phyloP scores from a whole-genome alignment of 2,113 vertebrate genomes.

The Taxidea taxus region DNA sequence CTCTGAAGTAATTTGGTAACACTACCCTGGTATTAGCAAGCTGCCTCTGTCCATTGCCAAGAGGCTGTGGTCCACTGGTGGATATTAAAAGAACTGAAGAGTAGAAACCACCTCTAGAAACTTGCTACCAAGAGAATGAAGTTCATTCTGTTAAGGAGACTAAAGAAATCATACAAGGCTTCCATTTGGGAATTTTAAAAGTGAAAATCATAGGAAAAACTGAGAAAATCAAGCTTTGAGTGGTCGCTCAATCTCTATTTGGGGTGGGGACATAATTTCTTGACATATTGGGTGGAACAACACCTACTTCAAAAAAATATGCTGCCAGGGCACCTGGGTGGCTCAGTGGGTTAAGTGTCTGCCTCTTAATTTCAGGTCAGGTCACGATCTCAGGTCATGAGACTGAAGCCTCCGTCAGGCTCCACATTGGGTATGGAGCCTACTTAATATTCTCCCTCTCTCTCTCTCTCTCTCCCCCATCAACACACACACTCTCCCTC shows the following conservation, averaged over 20 bases:
- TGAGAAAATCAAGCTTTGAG: neutral
- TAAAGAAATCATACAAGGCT: conserved; percentile 4
- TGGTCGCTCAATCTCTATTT: neutral
- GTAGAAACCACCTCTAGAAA: conserved; percentile 73
- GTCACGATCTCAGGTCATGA: neutral
- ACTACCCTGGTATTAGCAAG: conserved; percentile 73
- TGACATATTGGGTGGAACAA: neutral
- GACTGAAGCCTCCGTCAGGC: neutral
- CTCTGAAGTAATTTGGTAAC: conserved; percentile 76
- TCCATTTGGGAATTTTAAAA: conserved; percentile 19
- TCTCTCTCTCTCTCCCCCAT: too few relatives aligned
- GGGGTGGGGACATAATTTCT: neutral
- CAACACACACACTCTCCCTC: neutral
- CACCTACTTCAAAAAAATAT: neutral
- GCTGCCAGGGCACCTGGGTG: neutral
- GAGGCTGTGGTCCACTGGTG: conserved; percentile 9
- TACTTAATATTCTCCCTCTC: neutral
- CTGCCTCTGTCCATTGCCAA: conserved; percentile 60
- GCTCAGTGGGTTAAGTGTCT: neutral
- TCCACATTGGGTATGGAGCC: neutral
- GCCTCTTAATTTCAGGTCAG: neutral
- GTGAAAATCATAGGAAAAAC: neutral
- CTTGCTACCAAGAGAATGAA: conserved; percentile 47
- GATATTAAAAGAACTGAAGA: conserved; percentile 72
- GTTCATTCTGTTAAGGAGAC: neutral